Percentiles rank a stretch among this genome's conserved stretches.
Evolutionary conservation across 30 jellyfish, hydroid and myxozoan genomes (phyloP).

Genomic region (Calvadosia cruxmelitensis): DNA sequence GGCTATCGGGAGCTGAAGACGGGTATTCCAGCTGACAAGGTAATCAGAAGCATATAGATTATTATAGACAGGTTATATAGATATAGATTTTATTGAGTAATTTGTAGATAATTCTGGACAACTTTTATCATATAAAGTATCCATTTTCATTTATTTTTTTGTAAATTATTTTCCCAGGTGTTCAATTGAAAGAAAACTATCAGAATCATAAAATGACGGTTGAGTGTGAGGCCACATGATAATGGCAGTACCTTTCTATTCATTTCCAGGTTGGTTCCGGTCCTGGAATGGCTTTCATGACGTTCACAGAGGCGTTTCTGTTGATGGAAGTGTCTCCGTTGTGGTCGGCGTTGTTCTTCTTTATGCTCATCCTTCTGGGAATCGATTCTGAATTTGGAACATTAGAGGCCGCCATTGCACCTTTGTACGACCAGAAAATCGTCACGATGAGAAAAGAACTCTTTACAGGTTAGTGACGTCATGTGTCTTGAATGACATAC

Average conservation of each 20-base stretch:
- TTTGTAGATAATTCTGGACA: no score
- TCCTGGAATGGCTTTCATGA: constrained; percentile 89
- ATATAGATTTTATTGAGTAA: no score
- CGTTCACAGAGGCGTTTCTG: constrained; percentile 72
- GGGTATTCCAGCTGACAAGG: constrained; percentile 37
- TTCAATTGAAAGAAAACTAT: no score
- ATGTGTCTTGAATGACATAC: no score
- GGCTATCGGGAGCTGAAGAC: constrained; percentile 65
- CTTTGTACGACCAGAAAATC: constrained; percentile 64
- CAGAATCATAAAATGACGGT: no score
- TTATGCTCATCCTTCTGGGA: constrained; percentile 74
- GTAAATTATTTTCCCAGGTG: no score
- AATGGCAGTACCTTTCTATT: no score
- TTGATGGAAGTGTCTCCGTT: constrained; percentile 84
- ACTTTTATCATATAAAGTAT: no score
- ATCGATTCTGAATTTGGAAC: constrained; percentile 94
- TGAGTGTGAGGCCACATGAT: no score
- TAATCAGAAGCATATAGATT: constrained; percentile 2
- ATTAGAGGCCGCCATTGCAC: constrained; percentile 79
- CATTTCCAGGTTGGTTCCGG: constrained; percentile 68
- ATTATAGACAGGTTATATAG: no score
- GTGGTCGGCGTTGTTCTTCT: constrained; percentile 71
- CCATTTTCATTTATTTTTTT: no score
- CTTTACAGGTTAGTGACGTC: constrained; percentile 51
- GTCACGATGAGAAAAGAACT: constrained; percentile 57